These are phyloP conservation scores for Leptodactylus fallax DNA, from an alignment of 2,797 vertebrate genomes.

Conservation along the genomic window DNA sequence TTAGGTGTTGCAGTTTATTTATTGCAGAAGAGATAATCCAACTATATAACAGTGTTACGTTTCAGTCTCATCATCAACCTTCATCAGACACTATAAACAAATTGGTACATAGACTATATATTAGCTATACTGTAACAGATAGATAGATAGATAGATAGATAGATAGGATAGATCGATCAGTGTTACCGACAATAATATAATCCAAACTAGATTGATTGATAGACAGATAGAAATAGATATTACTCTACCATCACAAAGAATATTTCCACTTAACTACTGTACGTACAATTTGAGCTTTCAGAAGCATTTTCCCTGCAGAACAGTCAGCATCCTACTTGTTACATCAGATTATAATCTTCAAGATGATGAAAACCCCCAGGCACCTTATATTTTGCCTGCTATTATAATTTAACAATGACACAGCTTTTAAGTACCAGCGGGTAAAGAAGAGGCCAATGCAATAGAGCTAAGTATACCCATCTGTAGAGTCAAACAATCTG, in stretches of 20 bases:
- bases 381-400: slow-evolving; percentile 53
- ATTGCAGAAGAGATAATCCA: no score
- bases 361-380: slow-evolving; percentile 55
- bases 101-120: no score
- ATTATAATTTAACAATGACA: slow-evolving; percentile 53
- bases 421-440: slow-evolving; percentile 49
- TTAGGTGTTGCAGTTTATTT: no score
- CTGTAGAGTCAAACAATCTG: neutral
- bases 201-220: neutral
- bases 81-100: no score
- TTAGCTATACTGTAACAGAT: no score
- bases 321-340: slow-evolving; percentile 46
- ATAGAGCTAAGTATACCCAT: slow-evolving; percentile 48
- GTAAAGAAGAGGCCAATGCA: slow-evolving; percentile 34
- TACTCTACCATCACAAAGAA: neutral
- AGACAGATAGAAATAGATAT: neutral
- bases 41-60: no score
- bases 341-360: slow-evolving; percentile 52
- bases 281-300: slow-evolving; percentile 21
- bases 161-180: no score
- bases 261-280: neutral
- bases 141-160: no score
- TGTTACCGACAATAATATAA: no score
- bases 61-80: no score
- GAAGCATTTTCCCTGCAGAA: slow-evolving; percentile 42